A percentile compares a stretch with the other conserved stretches of the same genome.
Conservation (phyloP, 2,888 invertebrate species). For the Eurytoma adleriae region DNA sequence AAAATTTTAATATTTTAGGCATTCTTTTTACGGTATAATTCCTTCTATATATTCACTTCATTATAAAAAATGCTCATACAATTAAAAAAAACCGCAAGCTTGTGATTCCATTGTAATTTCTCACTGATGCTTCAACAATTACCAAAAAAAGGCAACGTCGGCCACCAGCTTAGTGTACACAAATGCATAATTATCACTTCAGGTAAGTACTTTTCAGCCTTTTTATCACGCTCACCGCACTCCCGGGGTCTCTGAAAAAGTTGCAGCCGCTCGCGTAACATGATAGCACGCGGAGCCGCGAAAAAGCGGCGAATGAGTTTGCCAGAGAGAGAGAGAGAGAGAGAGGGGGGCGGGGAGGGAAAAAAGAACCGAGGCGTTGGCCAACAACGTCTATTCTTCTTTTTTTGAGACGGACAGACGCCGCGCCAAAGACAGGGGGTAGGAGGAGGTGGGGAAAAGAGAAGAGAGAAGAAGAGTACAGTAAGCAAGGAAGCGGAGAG, state of each 20-base stretch:
- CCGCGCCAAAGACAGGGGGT: neutral
- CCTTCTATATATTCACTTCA: too few relatives aligned
- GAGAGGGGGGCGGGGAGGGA: neutral
- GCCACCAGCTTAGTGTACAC: slow-evolving; percentile 21
- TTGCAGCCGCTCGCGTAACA: neutral
- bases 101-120: too few relatives aligned
- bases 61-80: too few relatives aligned
- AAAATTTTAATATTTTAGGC: too few relatives aligned
- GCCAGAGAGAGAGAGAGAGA: neutral
- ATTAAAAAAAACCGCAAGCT: too few relatives aligned
- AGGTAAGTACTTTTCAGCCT: neutral
- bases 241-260: neutral
- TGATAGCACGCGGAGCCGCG: neutral
- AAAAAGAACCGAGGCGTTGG: slow-evolving; percentile 10
- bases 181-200: slow-evolving; percentile 21
- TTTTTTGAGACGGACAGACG: slow-evolving; percentile 8
- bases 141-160: neutral
- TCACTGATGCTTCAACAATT: too few relatives aligned
- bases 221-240: neutral
- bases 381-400: slow-evolving; percentile 20
- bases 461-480: neutral
- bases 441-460: neutral
- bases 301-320: neutral
- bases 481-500: neutral
- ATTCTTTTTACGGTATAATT: too few relatives aligned